Evolutionary conservation across 2,888 invertebrate species (phyloP).

Genomic region (Abrostola triplasia): DNA sequence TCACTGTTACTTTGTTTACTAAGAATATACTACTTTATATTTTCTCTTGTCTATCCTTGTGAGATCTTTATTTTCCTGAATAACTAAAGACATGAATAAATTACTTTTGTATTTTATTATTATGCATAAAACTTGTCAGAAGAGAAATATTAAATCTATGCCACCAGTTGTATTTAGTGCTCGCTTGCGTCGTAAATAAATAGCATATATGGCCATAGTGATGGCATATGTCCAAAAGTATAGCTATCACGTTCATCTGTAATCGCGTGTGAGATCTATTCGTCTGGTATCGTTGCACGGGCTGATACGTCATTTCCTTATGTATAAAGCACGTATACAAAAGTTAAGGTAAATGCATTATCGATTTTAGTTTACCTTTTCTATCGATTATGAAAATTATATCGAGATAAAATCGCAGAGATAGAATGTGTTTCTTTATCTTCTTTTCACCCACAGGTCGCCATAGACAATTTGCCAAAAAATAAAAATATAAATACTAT

Average conservation of each 20-base stretch:
- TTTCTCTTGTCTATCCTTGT: too few relatives aligned
- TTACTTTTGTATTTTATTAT: neutral
- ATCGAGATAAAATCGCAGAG: neutral
- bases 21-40: too few relatives aligned
- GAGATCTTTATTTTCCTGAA: too few relatives aligned
- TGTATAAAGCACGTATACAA: slow-evolving; percentile 7
- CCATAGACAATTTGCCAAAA: too few relatives aligned
- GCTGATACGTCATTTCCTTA: slow-evolving; percentile 5
- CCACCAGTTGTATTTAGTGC: slow-evolving; percentile 9
- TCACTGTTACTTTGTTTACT: too few relatives aligned
- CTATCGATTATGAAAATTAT: neutral
- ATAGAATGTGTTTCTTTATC: neutral
- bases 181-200: slow-evolving; percentile 12
- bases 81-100: neutral
- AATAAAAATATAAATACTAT: too few relatives aligned
- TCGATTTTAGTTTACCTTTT: neutral
- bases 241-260: slow-evolving; percentile 18
- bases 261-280: slow-evolving; percentile 14
- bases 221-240: slow-evolving; percentile 42
- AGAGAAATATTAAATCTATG: neutral
- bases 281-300: neutral
- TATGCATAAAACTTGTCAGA: neutral
- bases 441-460: too few relatives aligned
- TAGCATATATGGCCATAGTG: slow-evolving; percentile 19
- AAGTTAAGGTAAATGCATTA: slow-evolving; percentile 4